These are phyloP conservation scores for Hucho hucho DNA, from an alignment of 2,113 vertebrate genomes.

Conservation along the genomic window DNA sequence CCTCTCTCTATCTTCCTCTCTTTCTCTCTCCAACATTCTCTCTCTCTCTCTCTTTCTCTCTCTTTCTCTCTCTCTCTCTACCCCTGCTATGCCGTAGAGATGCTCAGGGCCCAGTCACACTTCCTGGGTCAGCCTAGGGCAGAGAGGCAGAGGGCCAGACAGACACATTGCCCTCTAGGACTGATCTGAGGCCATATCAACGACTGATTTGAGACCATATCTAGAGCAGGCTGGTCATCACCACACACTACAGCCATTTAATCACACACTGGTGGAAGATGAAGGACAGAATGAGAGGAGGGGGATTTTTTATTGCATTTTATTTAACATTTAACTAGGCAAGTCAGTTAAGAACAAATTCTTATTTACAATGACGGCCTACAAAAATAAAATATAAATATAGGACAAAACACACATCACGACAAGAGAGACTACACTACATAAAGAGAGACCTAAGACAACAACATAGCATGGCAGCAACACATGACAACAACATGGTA, in stretches of 20 bases:
- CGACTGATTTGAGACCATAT: neutral
- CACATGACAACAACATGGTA: too few relatives aligned
- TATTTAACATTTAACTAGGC: too few relatives aligned
- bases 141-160: neutral
- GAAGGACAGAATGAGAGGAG: too few relatives aligned
- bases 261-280: too few relatives aligned
- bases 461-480: too few relatives aligned
- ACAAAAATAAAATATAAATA: too few relatives aligned
- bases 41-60: slow-evolving; percentile 24
- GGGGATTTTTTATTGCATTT: too few relatives aligned
- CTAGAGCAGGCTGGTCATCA: neutral
- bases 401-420: too few relatives aligned
- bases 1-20: neutral
- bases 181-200: neutral
- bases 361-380: too few relatives aligned
- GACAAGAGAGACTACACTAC: too few relatives aligned
- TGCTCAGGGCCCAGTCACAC: slow-evolving; percentile 31
- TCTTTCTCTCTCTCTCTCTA: slow-evolving; percentile 29
- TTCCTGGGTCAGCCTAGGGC: neutral
- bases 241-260: neutral
- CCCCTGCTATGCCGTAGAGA: slow-evolving; percentile 21
- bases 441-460: too few relatives aligned
- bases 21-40: neutral
- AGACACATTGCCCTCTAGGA: neutral
- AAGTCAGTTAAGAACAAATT: too few relatives aligned